A percentile compares a stretch with the other conserved stretches of the same genome.
Evolutionary conservation across 2,113 vertebrate species (phyloP).

Genomic region (Ptilorrhoa leucosticta): DNA sequence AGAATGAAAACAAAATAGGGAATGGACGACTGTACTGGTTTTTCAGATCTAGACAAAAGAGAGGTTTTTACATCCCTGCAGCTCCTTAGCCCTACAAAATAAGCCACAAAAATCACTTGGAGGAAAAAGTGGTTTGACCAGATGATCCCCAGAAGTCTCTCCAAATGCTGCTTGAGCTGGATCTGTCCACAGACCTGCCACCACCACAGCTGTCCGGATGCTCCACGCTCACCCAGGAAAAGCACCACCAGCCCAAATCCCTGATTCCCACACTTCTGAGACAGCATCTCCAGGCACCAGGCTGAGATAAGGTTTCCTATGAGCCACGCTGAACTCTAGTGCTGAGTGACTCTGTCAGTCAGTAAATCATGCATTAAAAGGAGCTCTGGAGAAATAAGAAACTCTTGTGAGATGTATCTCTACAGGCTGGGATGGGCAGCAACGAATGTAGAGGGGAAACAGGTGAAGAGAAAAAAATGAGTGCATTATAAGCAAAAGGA

Average conservation of each 20-base stretch:
- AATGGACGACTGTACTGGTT: not conserved
- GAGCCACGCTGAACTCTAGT: too few relatives aligned
- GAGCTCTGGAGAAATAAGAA: not conserved
- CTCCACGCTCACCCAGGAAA: not conserved
- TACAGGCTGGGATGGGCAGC: not conserved
- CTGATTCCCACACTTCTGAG: not conserved
- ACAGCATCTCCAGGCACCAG: not conserved
- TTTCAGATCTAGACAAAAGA: not conserved
- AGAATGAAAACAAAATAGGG: not conserved
- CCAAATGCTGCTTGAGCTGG: not conserved
- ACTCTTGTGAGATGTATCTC: not conserved
- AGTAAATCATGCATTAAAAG: not conserved
- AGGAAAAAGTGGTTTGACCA: not conserved
- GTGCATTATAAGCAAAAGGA: not conserved
- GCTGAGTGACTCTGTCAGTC: not conserved
- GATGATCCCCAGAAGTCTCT: not conserved
- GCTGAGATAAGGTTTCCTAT: not conserved
- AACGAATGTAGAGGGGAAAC: fast-evolving
- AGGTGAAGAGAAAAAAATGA: not conserved
- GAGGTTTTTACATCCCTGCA: not conserved
- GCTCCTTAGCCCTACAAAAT: not conserved
- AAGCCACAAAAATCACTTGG: not conserved
- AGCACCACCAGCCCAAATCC: not conserved
- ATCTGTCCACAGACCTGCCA: not conserved
- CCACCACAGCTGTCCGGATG: not conserved